Evolutionary conservation across 2,888 invertebrate species (phyloP).

Genomic region (Anarsia innoxiella): DNA sequence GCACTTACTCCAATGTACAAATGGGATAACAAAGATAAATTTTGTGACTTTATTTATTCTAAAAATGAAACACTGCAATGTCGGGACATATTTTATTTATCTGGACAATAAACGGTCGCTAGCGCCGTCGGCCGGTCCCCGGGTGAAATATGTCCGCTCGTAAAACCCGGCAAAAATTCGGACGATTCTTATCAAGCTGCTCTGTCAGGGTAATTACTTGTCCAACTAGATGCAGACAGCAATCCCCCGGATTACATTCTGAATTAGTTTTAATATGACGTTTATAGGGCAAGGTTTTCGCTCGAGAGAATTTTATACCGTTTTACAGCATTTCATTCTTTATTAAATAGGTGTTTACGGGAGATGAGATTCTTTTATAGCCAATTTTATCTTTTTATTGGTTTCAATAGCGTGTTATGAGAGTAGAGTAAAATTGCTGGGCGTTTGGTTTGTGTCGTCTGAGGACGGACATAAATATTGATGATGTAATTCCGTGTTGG

Average conservation of each 20-base stretch:
- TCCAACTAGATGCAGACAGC: slow-evolving; percentile 28
- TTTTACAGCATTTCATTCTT: neutral
- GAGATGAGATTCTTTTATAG: slow-evolving; percentile 6
- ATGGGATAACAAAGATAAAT: slow-evolving; percentile 4
- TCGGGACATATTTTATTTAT: slow-evolving; percentile 19
- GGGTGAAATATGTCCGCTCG: slow-evolving; percentile 20
- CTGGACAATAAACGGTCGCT: slow-evolving; percentile 19
- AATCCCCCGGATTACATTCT: slow-evolving; percentile 27
- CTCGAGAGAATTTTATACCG: neutral
- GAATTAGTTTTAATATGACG: slow-evolving; percentile 22
- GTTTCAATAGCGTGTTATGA: slow-evolving; percentile 1
- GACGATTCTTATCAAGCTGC: slow-evolving; percentile 28
- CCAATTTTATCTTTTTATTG: slow-evolving; percentile 6
- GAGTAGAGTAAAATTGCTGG: neutral
- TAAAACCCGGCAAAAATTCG: slow-evolving; percentile 19
- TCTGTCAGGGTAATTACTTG: slow-evolving; percentile 31
- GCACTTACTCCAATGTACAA: too few relatives aligned
- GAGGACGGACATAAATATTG: too few relatives aligned
- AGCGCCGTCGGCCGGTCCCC: slow-evolving; percentile 10
- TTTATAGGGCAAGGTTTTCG: neutral
- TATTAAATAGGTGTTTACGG: slow-evolving; percentile 7
- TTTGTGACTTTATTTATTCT: slow-evolving; percentile 7
- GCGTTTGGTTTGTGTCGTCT: too few relatives aligned
- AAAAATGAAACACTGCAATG: slow-evolving; percentile 12
- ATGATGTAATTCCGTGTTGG: too few relatives aligned